Base-by-base conservation (phyloP, 92 coral and sea anemone species). In the Porites rus region DNA sequence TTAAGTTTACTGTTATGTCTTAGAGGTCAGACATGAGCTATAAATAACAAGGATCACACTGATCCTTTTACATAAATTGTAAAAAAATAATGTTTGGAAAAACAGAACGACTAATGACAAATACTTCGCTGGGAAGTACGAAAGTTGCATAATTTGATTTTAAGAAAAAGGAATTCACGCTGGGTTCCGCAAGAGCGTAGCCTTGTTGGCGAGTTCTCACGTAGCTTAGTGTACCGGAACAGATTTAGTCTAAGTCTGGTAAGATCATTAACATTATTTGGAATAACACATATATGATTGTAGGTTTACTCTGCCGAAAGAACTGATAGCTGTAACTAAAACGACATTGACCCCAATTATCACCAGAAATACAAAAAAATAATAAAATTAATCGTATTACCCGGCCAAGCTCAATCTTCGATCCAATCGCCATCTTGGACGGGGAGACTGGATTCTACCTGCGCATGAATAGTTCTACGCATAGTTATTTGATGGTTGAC, bases 381-480 rank as follows among this genome's bases (percentile, higher is more conserved):
- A 73, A 56, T 56, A 56, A 13, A 56, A 56, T 0, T 56, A 8
- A 56, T 56, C 61, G 11, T 16, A 78, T 87, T 88, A 97, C 99
- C 95, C 99, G 85, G 65, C 96, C 93, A 46, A 97, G 93, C 76
- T 97, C 99, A 18, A 97, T 97, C 88, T 97, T 97, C 77, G 99
- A 97, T 6, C 99, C 99, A 61, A 92, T 92, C 90, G 98, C 98
- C 98, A 94, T 94, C 83, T 93, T 93, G 91, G 51, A 76, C 79
- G 58, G 77, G 63, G 69, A 71, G 75, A 51, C 90, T 86, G 80
- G 90, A 16, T 16, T 22, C 68, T 51, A 76, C 18, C 14, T 56
- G 88, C 88, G 83, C 81, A 46, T 9, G 5, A 78, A 38, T 4
- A 7, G 19, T 69, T 1, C 16, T 17, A n/a, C 93, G 90, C 93